Conservation (phyloP, 2,113 vertebrate species). For the Hiodon alosoides region DNA sequence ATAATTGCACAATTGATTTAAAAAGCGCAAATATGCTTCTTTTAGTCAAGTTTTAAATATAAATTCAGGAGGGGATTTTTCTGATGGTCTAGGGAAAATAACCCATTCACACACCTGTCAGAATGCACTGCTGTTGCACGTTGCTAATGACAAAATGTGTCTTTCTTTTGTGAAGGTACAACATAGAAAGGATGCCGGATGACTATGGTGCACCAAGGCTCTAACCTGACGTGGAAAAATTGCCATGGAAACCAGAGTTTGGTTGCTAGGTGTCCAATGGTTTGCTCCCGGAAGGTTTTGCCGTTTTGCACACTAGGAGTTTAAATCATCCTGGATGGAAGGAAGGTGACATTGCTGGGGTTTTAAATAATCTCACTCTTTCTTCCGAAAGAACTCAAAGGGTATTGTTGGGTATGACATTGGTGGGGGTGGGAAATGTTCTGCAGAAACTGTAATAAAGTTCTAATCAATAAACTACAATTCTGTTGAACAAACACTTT, state of each 20-base stretch:
- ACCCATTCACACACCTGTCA: no score
- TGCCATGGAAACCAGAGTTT: not conserved
- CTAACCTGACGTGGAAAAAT: slow-evolving; percentile 46
- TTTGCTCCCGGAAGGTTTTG: not conserved
- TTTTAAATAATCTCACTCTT: not conserved
- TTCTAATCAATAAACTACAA: not conserved
- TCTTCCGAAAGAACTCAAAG: not conserved
- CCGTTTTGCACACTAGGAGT: no score
- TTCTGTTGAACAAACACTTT: not conserved
- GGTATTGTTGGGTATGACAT: not conserved
- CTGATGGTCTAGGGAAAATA: no score
- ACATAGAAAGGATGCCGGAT: slow-evolving; percentile 97
- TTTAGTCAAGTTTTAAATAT: no score
- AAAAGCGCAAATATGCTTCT: no score
- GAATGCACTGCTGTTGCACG: not conserved
- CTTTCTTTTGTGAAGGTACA: slow-evolving; percentile 69
- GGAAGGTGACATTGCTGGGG: not conserved
- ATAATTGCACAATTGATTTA: no score
- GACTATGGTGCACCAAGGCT: slow-evolving; percentile 93
- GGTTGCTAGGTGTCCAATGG: not conserved
- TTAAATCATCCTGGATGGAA: not conserved
- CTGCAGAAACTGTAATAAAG: not conserved
- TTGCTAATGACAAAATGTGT: not conserved
- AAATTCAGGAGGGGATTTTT: no score
- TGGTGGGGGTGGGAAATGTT: not conserved